A percentile compares a stretch with the other conserved stretches of the same genome.
Conservation (phyloP, 2,888 invertebrate species). For the Meteorus colon region DNA sequence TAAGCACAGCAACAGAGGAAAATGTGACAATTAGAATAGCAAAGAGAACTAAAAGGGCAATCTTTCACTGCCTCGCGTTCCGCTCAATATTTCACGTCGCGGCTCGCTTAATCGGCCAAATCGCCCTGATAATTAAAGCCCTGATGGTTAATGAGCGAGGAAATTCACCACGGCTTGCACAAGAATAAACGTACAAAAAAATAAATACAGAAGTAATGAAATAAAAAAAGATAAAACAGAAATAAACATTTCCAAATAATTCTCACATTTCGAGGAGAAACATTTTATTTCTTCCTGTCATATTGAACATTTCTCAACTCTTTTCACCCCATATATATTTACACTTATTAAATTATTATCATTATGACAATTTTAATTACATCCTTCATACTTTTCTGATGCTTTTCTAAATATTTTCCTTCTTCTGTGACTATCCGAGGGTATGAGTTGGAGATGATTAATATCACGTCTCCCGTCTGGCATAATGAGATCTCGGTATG, state of each 20-base stretch:
- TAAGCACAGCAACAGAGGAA: background rate
- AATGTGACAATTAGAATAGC: slow-evolving; percentile 24
- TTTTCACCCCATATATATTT: background rate
- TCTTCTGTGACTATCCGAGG: slow-evolving; percentile 36
- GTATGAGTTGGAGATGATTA: slow-evolving; percentile 45
- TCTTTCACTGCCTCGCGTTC: slow-evolving; percentile 29
- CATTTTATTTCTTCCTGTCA: background rate
- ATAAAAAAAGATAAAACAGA: slow-evolving; percentile 2
- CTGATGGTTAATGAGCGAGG: slow-evolving; percentile 39
- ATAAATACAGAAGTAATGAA: background rate
- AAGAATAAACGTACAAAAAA: slow-evolving; percentile 4
- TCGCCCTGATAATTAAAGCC: slow-evolving; percentile 42
- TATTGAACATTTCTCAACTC: background rate
- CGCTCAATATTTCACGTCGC: slow-evolving; percentile 37
- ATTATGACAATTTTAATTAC: background rate
- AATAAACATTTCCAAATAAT: slow-evolving; percentile 4
- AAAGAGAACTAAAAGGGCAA: slow-evolving; percentile 26
- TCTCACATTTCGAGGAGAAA: background rate
- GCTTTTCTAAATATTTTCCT: slow-evolving; percentile 4
- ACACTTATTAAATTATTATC: slow-evolving; percentile 6
- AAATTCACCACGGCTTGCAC: background rate
- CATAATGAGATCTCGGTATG: slow-evolving; percentile 41
- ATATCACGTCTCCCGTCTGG: slow-evolving; percentile 43
- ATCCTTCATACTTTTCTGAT: background rate
- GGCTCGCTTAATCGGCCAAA: slow-evolving; percentile 40